These are phyloP conservation scores for Vanessa tameamea DNA, from an alignment of 1,140 invertebrate species.

Conservation along the genomic window DNA sequence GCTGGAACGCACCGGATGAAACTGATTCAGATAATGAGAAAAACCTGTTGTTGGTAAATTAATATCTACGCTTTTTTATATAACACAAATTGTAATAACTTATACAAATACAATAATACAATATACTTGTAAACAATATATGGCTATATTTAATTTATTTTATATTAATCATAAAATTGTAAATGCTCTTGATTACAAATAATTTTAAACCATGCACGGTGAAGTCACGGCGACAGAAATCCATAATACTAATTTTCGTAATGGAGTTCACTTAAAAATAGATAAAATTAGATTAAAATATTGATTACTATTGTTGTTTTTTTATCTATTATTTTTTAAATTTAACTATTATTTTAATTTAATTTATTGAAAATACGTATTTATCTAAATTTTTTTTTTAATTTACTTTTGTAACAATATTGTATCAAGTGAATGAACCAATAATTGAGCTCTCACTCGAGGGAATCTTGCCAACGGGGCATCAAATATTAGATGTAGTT, in stretches of 20 bases:
- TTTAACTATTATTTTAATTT: no score
- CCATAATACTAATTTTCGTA: no score
- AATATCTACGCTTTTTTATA: conserved; percentile 16
- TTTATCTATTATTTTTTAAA: no score
- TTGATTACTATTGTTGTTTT: no score
- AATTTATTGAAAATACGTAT: background rate
- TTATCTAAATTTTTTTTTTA: background rate
- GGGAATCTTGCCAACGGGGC: conserved; percentile 7
- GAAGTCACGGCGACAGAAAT: no score
- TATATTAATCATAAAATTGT: no score
- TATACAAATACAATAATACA: background rate
- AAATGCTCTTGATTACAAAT: no score
- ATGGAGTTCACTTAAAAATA: no score
- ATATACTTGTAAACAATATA: no score
- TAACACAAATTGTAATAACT: background rate
- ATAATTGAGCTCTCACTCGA: conserved; percentile 27
- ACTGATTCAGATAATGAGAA: conserved; percentile 36
- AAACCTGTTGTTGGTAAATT: conserved; percentile 28
- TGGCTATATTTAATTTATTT: no score
- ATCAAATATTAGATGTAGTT: conserved; percentile 21
- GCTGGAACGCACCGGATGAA: conserved; percentile 36
- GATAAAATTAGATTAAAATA: no score
- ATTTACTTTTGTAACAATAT: conserved; percentile 12
- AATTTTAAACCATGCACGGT: no score
- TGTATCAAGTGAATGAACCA: conserved; percentile 16